Conservation (phyloP, 2,113 vertebrate genomes). For the Brienomyrus brachyistius region DNA sequence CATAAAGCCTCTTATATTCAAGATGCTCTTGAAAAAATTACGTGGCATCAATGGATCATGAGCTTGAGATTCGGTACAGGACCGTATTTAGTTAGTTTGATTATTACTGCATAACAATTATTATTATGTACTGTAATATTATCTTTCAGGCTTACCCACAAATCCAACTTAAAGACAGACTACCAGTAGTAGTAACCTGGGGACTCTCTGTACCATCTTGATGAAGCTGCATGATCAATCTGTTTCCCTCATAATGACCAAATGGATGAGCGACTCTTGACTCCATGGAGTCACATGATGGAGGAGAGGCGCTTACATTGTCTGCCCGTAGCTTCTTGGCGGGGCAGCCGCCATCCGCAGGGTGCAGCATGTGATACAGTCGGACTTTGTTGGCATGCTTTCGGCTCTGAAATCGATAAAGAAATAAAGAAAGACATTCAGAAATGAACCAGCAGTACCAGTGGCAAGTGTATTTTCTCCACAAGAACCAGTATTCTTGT, state of each 20-base stretch:
- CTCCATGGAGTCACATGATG: neutral
- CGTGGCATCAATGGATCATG: neutral
- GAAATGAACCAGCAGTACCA: neutral
- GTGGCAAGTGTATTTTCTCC: neutral
- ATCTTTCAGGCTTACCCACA: neutral
- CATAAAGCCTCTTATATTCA: neutral
- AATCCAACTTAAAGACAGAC: neutral
- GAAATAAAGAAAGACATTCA: constrained; percentile 21
- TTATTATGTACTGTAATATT: neutral
- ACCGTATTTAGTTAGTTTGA: neutral
- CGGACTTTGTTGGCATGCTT: constrained; percentile 96
- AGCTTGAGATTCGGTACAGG: neutral
- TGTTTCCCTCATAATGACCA: neutral
- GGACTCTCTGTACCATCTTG: neutral
- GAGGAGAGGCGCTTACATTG: constrained; percentile 68
- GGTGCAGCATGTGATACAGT: constrained; percentile 92
- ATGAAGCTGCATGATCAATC: neutral
- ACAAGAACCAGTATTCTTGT: neutral
- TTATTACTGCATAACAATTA: neutral
- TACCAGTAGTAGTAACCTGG: neutral
- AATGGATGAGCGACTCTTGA: neutral
- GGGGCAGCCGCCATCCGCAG: constrained; percentile 85
- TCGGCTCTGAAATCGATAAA: constrained; percentile 68
- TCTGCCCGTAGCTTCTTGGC: constrained; percentile 90
- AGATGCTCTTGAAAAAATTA: neutral